Evolutionary conservation across 1,140 invertebrate species (phyloP).

Genomic region (Heliconius melpomene): DNA sequence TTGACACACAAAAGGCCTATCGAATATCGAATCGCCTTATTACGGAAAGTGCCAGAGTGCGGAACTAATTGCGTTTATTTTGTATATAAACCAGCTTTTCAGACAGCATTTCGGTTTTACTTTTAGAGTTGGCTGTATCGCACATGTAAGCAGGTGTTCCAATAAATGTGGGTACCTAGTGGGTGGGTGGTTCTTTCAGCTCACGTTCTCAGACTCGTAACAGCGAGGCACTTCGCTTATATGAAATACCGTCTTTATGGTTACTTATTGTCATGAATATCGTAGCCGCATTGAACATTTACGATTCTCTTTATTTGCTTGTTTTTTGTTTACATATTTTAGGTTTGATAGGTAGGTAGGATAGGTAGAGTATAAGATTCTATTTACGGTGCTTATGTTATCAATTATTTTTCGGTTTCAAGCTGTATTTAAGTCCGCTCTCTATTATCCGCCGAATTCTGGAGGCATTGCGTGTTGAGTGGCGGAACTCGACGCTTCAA

Average conservation of each 20-base stretch:
- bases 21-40: slow-evolving; percentile 20
- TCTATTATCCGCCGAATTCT: too few relatives aligned
- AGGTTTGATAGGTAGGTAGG: not conserved
- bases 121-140: slow-evolving; percentile 50
- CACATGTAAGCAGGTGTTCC: slow-evolving; percentile 64
- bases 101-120: slow-evolving; percentile 28
- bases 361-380: too few relatives aligned
- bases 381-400: too few relatives aligned
- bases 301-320: slow-evolving; percentile 48
- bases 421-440: too few relatives aligned
- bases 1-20: slow-evolving; percentile 22
- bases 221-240: slow-evolving; percentile 61
- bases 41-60: slow-evolving; percentile 19
- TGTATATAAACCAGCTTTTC: slow-evolving; percentile 32
- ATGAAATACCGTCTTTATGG: slow-evolving; percentile 67
- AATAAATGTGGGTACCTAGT: slow-evolving; percentile 50
- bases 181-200: slow-evolving; percentile 48
- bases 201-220: slow-evolving; percentile 65
- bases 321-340: slow-evolving; percentile 2
- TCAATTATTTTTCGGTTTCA: too few relatives aligned
- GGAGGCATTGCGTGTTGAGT: too few relatives aligned
- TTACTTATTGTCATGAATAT: slow-evolving; percentile 65
- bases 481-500: too few relatives aligned
- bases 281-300: slow-evolving; percentile 51
- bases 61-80: slow-evolving; percentile 37